These are phyloP conservation scores for Calyptomena viridis DNA, from an alignment of 2,113 vertebrate species.

Conservation along the genomic window DNA sequence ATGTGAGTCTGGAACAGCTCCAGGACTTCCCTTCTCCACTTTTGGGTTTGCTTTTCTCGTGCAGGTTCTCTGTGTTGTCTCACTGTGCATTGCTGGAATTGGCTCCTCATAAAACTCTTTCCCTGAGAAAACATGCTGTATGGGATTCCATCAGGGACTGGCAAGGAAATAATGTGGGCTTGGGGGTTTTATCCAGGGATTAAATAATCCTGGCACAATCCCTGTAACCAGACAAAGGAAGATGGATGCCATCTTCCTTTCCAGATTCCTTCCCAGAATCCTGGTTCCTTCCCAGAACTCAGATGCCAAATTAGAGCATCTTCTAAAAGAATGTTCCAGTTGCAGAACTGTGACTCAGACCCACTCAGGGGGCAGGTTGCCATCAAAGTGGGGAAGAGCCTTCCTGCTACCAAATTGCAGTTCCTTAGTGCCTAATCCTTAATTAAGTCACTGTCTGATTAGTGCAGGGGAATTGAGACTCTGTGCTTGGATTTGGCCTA, in stretches of 20 bases:
- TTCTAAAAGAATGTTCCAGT: slow-evolving; percentile 60
- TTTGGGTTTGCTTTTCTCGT: not conserved
- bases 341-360: slow-evolving; percentile 63
- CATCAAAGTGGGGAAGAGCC: slow-evolving; percentile 24
- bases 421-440: not conserved
- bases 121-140: not conserved
- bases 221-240: slow-evolving; percentile 41
- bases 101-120: not conserved
- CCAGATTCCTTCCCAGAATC: slow-evolving; percentile 36
- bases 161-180: not conserved
- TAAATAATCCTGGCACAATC: slow-evolving; percentile 51
- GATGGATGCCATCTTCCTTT: too few relatives aligned
- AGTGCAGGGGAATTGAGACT: not conserved
- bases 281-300: slow-evolving; percentile 33
- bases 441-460: not conserved
- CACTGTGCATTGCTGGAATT: not conserved
- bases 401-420: not conserved
- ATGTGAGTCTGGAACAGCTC: slow-evolving; percentile 63
- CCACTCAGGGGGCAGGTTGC: slow-evolving; percentile 52
- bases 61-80: not conserved
- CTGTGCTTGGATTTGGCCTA: not conserved
- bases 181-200: not conserved
- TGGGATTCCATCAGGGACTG: not conserved
- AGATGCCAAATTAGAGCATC: slow-evolving; percentile 35
- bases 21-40: not conserved